A percentile compares a stretch with the other conserved stretches of the same genome.
Evolutionary conservation across 2,113 vertebrate genomes (phyloP).

Genomic region (Bambusicola thoracicus): DNA sequence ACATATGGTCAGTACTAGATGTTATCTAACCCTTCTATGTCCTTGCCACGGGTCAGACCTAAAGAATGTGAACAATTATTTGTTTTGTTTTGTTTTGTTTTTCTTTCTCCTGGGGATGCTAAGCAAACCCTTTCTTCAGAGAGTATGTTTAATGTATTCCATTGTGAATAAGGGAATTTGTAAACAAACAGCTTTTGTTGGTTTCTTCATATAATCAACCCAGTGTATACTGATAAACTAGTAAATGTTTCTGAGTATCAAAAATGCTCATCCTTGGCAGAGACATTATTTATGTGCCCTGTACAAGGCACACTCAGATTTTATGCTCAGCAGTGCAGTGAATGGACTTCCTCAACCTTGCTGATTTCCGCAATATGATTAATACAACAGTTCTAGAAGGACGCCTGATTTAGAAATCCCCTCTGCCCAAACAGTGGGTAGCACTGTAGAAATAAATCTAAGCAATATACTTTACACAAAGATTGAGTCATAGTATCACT

Average conservation of each 20-base stretch:
- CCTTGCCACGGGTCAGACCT: slow-evolving; percentile 86
- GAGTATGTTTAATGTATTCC: slow-evolving; percentile 71
- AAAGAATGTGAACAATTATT: slow-evolving; percentile 86
- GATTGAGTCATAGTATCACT: neutral
- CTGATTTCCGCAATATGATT: neutral
- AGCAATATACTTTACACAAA: slow-evolving; percentile 1
- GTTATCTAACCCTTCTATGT: slow-evolving; percentile 75
- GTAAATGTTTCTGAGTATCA: slow-evolving; percentile 76
- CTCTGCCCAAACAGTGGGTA: neutral
- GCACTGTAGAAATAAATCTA: slow-evolving; percentile 26
- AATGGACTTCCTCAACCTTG: neutral
- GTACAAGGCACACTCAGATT: slow-evolving; percentile 7
- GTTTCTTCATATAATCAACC: slow-evolving; percentile 75
- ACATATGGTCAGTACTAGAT: slow-evolving; percentile 80
- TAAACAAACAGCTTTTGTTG: slow-evolving; percentile 71
- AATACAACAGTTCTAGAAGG: slow-evolving; percentile 9
- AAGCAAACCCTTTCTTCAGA: slow-evolving; percentile 78
- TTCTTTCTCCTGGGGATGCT: slow-evolving; percentile 68
- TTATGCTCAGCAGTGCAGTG: slow-evolving; percentile 43
- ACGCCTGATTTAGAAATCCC: neutral
- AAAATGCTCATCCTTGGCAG: slow-evolving; percentile 80
- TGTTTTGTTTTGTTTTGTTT: neutral
- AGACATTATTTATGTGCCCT: slow-evolving; percentile 65
- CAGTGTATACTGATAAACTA: slow-evolving; percentile 72
- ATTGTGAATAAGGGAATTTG: slow-evolving; percentile 77